phyloP scores from a whole-genome alignment of 2,888 invertebrate genomes.

The Gnatocerus cornutus region DNA sequence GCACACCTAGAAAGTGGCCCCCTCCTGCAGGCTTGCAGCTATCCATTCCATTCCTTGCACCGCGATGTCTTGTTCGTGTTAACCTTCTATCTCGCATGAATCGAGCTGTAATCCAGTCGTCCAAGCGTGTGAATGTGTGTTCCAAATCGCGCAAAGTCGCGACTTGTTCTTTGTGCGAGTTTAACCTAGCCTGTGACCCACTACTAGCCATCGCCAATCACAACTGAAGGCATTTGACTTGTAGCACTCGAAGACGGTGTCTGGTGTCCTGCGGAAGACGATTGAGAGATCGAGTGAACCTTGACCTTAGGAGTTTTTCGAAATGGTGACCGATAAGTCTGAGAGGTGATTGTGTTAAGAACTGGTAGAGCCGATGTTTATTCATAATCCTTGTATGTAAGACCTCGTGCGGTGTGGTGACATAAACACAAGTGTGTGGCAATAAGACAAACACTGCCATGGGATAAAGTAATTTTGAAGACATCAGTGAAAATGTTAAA shows the following conservation, averaged over 20 bases:
- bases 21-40: slow-evolving; percentile 55
- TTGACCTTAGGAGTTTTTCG: slow-evolving; percentile 54
- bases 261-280: slow-evolving; percentile 56
- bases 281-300: slow-evolving; percentile 56
- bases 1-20: slow-evolving; percentile 65
- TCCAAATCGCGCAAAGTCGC: slow-evolving; percentile 30
- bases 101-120: slow-evolving; percentile 58
- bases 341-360: slow-evolving; percentile 35
- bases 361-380: slow-evolving; percentile 24
- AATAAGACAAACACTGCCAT: slow-evolving; percentile 30
- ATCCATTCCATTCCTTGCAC: slow-evolving; percentile 57
- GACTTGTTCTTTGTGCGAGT: slow-evolving; percentile 54
- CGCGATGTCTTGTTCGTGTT: slow-evolving; percentile 55
- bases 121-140: slow-evolving; percentile 50
- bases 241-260: slow-evolving; percentile 59
- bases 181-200: slow-evolving; percentile 65
- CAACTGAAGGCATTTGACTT: slow-evolving; percentile 57
- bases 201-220: slow-evolving; percentile 59
- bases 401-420: slow-evolving; percentile 37
- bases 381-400: slow-evolving; percentile 38
- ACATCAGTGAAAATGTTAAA: slow-evolving; percentile 77
- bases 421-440: slow-evolving; percentile 39
- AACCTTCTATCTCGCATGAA: slow-evolving; percentile 64
- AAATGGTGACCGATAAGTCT: slow-evolving; percentile 9
- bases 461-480: slow-evolving; percentile 43